phyloP scores from a whole-genome alignment of 2,113 vertebrate species.

The Isurus oxyrinchus region DNA sequence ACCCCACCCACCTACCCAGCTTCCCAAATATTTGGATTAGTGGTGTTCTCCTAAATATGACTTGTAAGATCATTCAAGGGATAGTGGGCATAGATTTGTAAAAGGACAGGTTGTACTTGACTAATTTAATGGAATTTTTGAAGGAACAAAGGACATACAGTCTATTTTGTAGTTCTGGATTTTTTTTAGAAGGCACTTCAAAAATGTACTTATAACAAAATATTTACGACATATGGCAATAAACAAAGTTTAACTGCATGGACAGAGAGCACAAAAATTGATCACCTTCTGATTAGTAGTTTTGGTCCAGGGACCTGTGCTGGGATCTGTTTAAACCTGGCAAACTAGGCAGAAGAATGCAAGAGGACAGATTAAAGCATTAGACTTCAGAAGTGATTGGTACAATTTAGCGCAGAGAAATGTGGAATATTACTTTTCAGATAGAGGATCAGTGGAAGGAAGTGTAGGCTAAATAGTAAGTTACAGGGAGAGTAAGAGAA shows the following conservation, averaged over 20 bases:
- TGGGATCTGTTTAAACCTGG: neutral
- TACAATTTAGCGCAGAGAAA: neutral
- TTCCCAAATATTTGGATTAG: neutral
- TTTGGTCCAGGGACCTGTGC: neutral
- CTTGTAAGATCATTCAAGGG: neutral
- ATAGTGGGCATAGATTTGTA: neutral
- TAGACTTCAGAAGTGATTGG: neutral
- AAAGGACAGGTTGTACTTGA: neutral
- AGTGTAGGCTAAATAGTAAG: neutral
- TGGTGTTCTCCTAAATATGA: neutral
- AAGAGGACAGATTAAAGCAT: neutral
- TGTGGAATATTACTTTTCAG: neutral
- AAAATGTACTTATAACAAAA: neutral
- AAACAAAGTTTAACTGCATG: neutral
- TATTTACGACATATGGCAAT: neutral
- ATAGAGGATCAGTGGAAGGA: neutral
- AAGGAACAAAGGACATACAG: neutral
- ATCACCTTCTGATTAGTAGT: neutral
- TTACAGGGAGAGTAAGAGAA: neutral
- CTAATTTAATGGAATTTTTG: neutral
- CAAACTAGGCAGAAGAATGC: neutral
- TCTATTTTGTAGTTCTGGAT: neutral
- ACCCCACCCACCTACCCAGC: neutral
- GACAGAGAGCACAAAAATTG: too few relatives aligned
- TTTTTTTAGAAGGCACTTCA: neutral